A percentile compares a stretch with the other conserved stretches of the same genome.
Conservation (phyloP, 2,113 vertebrate genomes). For the Ellobius talpinus region DNA sequence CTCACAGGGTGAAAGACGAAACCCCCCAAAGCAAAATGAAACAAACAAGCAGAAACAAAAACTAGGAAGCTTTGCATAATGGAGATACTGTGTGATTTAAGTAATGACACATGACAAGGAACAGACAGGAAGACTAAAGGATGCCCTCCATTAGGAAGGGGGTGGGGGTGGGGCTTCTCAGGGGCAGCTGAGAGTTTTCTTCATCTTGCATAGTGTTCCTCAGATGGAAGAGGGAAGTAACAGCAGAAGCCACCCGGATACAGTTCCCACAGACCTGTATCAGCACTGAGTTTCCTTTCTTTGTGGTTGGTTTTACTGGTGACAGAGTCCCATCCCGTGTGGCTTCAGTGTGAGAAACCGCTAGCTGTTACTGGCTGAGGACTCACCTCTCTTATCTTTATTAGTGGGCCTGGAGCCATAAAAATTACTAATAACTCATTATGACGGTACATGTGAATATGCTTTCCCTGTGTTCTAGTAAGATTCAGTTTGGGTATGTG, state of each 20-base stretch:
- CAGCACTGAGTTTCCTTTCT: slow-evolving; percentile 53
- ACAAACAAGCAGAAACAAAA: background rate
- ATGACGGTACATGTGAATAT: background rate
- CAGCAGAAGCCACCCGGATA: background rate
- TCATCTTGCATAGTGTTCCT: slow-evolving; percentile 51
- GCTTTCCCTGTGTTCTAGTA: background rate
- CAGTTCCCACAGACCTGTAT: slow-evolving; percentile 19
- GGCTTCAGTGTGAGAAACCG: slow-evolving; percentile 60
- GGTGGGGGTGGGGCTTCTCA: background rate
- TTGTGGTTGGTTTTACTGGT: slow-evolving; percentile 59
- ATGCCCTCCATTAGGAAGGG: background rate
- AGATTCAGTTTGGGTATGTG: background rate
- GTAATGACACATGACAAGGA: background rate
- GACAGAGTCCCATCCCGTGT: slow-evolving; percentile 38
- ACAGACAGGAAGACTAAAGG: background rate
- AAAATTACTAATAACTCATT: background rate
- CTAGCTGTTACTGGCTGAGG: background rate
- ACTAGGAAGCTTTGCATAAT: background rate
- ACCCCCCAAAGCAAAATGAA: background rate
- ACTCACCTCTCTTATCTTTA: slow-evolving; percentile 11
- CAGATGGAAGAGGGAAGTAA: slow-evolving; percentile 33
- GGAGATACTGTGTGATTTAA: background rate
- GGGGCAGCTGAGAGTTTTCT: background rate
- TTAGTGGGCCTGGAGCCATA: background rate
- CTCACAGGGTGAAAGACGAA: background rate